Percentiles rank a stretch among this genome's conserved stretches.
Evolutionary conservation across 2,797 vertebrate genomes (phyloP).

Genomic region (Oreortyx pictus): DNA sequence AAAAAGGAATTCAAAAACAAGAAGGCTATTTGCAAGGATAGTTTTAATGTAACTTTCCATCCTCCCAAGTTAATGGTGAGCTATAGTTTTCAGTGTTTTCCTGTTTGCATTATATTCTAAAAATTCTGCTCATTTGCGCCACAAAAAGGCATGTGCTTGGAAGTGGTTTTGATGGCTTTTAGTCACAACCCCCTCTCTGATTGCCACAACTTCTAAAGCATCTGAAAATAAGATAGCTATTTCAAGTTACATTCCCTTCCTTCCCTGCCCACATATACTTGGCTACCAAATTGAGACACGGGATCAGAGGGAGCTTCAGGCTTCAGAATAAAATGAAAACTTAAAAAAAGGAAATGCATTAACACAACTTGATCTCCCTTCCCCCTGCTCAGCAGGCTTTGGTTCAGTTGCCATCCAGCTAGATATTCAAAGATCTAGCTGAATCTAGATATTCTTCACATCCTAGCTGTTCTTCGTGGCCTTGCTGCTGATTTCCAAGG

Average conservation of each 20-base stretch:
- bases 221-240: constrained; percentile 59
- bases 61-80: constrained; percentile 10
- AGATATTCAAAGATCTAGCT: not conserved
- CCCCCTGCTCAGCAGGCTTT: not conserved
- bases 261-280: constrained; percentile 50
- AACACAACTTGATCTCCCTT: not conserved
- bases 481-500: not conserved
- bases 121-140: constrained; percentile 33
- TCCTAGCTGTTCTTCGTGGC: not conserved
- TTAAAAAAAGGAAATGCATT: not conserved
- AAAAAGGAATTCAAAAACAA: not conserved
- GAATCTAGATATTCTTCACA: not conserved
- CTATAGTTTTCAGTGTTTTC: constrained; percentile 50
- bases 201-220: constrained; percentile 27
- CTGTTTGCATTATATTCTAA: constrained; percentile 48
- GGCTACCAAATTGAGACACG: constrained; percentile 32
- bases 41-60: constrained; percentile 18
- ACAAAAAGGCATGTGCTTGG: constrained; percentile 53
- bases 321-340: constrained; percentile 29
- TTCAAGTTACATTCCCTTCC: constrained; percentile 56
- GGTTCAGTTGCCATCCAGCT: not conserved
- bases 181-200: constrained; percentile 35
- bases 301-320: constrained; percentile 24
- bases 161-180: constrained; percentile 67
- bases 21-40: constrained; percentile 6